A percentile compares a stretch with the other conserved stretches of the same genome.
phyloP scores from a whole-genome alignment of 2,797 vertebrate species.

The Cheirogaleus major region DNA sequence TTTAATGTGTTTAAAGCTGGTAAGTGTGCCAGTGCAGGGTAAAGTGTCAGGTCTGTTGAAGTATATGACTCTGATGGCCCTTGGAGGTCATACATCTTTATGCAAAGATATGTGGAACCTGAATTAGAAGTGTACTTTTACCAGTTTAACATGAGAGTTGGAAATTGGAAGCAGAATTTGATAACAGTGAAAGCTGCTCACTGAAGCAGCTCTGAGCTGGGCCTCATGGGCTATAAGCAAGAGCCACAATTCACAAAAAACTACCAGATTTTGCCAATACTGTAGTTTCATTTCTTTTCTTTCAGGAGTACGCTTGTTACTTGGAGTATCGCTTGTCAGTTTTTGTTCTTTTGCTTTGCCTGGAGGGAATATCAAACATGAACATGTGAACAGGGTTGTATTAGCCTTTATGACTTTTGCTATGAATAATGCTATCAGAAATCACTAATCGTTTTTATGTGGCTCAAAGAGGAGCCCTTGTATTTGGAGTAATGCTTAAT shows the following conservation, averaged over 20 bases:
- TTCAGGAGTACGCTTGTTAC: background rate
- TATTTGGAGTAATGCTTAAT: background rate
- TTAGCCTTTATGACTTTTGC: background rate
- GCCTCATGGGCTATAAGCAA: background rate
- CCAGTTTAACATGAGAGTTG: background rate
- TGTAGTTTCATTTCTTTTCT: background rate
- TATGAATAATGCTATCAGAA: background rate
- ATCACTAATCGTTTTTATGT: background rate
- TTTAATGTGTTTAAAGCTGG: background rate
- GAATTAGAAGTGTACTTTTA: background rate
- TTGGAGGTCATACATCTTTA: background rate
- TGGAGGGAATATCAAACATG: background rate
- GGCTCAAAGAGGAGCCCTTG: background rate
- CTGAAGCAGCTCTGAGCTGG: background rate
- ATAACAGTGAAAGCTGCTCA: background rate
- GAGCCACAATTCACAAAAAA: background rate
- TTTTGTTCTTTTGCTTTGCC: background rate
- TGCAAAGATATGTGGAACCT: background rate
- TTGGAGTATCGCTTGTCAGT: background rate
- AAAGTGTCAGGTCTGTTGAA: background rate
- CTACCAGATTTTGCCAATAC: background rate
- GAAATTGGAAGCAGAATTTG: background rate
- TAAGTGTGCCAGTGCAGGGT: background rate
- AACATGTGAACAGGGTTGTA: background rate
- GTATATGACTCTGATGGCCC: background rate